Evolutionary conservation across 2,797 vertebrate genomes (phyloP), one percentile per base, ranked within the genome.

Genomic region (Amblyopsis hoosieri): DNA sequence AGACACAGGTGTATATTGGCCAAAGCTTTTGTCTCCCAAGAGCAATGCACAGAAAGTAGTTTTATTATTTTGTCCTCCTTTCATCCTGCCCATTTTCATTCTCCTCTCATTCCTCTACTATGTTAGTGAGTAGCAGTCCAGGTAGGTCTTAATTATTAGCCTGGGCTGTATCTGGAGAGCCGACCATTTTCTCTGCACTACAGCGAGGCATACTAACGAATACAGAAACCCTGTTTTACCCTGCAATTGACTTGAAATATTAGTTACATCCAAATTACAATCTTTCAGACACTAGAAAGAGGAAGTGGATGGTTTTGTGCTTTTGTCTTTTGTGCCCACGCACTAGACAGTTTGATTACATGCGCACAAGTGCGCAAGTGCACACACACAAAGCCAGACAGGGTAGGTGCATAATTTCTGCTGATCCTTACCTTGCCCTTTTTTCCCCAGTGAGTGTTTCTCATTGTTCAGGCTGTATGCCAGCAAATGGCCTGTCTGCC

Each of bases 141-240:
- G 53, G 53, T 54, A 33, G 51, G 47, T 15, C 3, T 2, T 68
- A 72, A 75, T 52, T 52, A 55, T 54, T 45, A 23, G 5, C 31
- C 45, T 56, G 13, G n/a, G 2, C 42, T 47, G 58, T 62, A 56
- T n/a, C 9, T 8, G 4, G n/a, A 9, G 33, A 15, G 12, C 14
- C 3, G 7, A 57, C n/a, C 12, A 9, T 62, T 55, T 56, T 69
- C 57, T 69, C 56, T 17, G 45, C 45, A 31, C 10, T 14, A 77
- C 72, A 83, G 79, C 81, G 52, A 19, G 29, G 8, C 71, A 82
- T 75, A 85, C 82, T 66, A 78, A 69, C 62, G 12, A 63, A 55
- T 12, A 11, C 11, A 11, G 9, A 61, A 14, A 14, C 12, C n/a
- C 37, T 63, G 4, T 31, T 72, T 33, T 49, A 31, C 5, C 49